Evolutionary conservation across 2,888 invertebrate species (phyloP).

Genomic region (Xestia rhomboidea): DNA sequence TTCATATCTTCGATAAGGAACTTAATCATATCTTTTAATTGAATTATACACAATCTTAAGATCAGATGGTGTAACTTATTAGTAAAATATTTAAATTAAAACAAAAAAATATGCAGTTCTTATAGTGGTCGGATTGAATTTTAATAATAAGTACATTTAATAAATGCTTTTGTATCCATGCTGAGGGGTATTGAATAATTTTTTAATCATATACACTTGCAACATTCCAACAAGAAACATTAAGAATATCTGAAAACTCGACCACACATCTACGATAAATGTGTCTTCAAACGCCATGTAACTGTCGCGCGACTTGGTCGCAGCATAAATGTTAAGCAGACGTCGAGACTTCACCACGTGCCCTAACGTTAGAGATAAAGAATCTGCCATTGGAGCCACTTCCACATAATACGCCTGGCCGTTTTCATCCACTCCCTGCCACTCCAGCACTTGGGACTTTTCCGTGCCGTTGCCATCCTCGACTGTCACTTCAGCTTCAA

Average conservation of each 20-base stretch:
- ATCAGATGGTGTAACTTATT: background rate
- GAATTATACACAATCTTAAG: background rate
- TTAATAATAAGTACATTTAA: constrained; percentile 9
- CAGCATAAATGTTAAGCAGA: constrained; percentile 92
- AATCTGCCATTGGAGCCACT: constrained; percentile 91
- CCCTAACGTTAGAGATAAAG: constrained; percentile 91
- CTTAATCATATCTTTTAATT: too few species aligned
- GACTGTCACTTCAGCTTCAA: constrained; percentile 70
- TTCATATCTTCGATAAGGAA: background rate
- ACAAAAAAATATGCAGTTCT: background rate
- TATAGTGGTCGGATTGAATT: constrained; percentile 9
- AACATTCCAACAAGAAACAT: constrained; percentile 94
- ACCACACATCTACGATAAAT: constrained; percentile 95
- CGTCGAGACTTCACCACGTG: constrained; percentile 92
- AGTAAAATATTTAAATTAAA: background rate
- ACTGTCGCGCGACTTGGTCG: constrained; percentile 95
- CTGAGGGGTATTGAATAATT: constrained; percentile 75
- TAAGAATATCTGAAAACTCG: constrained; percentile 93
- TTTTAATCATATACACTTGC: constrained; percentile 95
- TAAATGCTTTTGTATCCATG: constrained; percentile 48
- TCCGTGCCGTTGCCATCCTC: constrained; percentile 73
- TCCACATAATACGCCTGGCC: constrained; percentile 80
- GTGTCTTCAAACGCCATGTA: constrained; percentile 95
- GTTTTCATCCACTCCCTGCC: constrained; percentile 76
- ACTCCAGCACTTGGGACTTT: constrained; percentile 81